phyloP scores from a whole-genome alignment of 2,888 invertebrate species.

The Dicyrtoma fusca region DNA sequence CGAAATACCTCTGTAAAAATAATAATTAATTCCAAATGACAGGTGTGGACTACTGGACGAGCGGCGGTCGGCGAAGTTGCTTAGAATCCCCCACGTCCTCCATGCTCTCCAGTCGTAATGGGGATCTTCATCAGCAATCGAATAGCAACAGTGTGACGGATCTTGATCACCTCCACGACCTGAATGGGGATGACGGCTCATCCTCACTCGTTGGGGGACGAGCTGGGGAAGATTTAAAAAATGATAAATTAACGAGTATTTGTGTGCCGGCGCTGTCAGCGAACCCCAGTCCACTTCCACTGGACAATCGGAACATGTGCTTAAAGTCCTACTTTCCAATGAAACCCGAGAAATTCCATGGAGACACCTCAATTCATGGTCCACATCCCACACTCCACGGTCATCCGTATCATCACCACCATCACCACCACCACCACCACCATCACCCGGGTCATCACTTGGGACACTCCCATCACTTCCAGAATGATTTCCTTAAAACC shows the following conservation, averaged over 20 bases:
- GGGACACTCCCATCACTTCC: slow-evolving; percentile 26
- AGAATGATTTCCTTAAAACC: slow-evolving; percentile 29
- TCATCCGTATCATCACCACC: slow-evolving; percentile 36
- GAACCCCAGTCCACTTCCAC: slow-evolving; percentile 13
- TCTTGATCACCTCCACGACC: background rate
- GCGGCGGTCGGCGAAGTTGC: slow-evolving; percentile 21
- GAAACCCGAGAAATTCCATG: slow-evolving; percentile 24
- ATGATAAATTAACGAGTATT: slow-evolving; percentile 19
- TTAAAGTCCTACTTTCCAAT: slow-evolving; percentile 40
- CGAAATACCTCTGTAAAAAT: too few relatives aligned
- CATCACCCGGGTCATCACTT: slow-evolving; percentile 20
- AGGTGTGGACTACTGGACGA: slow-evolving; percentile 26
- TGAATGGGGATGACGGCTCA: slow-evolving; percentile 28
- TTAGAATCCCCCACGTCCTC: background rate
- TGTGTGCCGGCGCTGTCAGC: slow-evolving; percentile 24
- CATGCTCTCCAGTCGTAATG: slow-evolving; percentile 10
- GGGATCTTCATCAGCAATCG: background rate
- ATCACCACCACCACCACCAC: slow-evolving; percentile 26
- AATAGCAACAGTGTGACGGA: background rate
- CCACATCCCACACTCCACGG: slow-evolving; percentile 17
- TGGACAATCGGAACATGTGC: slow-evolving; percentile 42
- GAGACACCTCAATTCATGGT: background rate
- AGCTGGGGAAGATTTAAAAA: background rate
- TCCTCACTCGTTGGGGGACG: background rate
- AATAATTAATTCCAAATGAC: too few relatives aligned